Evolutionary conservation across 1,140 invertebrate species (phyloP), one percentile per base, ranked within the genome.

Genomic region (Drosophila mojavensis): DNA sequence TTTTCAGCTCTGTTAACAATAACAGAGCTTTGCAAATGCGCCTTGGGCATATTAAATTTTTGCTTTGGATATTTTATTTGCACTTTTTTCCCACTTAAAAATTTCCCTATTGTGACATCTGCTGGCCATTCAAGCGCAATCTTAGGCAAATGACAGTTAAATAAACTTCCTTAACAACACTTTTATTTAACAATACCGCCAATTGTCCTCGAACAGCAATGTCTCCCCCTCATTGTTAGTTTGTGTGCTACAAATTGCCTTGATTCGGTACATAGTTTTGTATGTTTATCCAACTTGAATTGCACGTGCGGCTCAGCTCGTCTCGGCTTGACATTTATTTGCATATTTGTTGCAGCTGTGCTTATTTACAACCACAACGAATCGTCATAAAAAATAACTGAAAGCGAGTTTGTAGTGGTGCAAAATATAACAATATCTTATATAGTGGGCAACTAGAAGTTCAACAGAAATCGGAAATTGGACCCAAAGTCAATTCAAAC

Each of bases 341-440:
- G 79, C 83, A 86, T 86, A 86, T 73, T 77, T 70, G 71, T 65
- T 81, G 83, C 83, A 86, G 83, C 83, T 86, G 83, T 88, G 83
- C 83, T 79, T 86, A 70, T 82, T 86, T 88, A 88, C 78, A 76
- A 59, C 77, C 70, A 75, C 59, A 67, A 65, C 70, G 54, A 67
- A 50, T 67, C 63, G 60, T 60, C 54, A 78, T 81, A 64, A 51
- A 74, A 24, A 24, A 24, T 1, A 24, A 24, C 53, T 41, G 59
- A 60, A 82, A 78, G 50, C 69, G 58, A 36, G 61, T 30, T 24
- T 61, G 36, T 30, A 43, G 36, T 15, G 10, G 7, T 43, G 65
- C 51, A 41, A 50, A 69, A 51, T 50, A 61, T 36, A 54, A 6
- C 15, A 17, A 55, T 36, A 55, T 33, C 2, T 36, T 33, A 39